These are phyloP conservation scores for Phacellophora camtschatica DNA, from an alignment of 30 jellyfish, hydroid and myxozoan genomes.

Conservation along the genomic window DNA sequence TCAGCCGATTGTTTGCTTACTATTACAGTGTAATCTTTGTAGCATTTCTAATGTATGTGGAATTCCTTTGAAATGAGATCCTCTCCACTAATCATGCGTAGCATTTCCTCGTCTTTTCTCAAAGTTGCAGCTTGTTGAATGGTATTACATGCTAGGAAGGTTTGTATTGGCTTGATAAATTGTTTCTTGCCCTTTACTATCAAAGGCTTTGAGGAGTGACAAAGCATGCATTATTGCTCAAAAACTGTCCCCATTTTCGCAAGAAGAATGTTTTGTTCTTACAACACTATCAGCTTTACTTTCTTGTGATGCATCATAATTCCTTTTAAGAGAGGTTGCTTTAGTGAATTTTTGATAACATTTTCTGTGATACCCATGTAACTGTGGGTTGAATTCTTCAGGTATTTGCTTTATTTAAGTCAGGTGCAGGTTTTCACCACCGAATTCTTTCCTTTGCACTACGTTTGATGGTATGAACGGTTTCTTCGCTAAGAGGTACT, in stretches of 20 bases:
- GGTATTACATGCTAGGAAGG: conserved; percentile 21
- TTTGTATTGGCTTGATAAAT: conserved; percentile 22
- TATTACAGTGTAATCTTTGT: conserved; percentile 12
- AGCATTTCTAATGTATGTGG: conserved; percentile 35
- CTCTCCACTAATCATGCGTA: conserved; percentile 23
- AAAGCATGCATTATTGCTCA: conserved; percentile 8
- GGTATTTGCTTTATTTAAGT: conserved; percentile 14
- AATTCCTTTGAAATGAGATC: conserved; percentile 20
- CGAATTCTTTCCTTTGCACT: conserved; percentile 21
- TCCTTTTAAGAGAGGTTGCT: conserved; percentile 16
- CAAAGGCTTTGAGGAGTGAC: background rate
- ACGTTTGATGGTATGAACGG: conserved; percentile 18
- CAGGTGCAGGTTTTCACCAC: conserved; percentile 24
- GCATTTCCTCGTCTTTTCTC: conserved; percentile 26
- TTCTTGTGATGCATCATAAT: conserved; percentile 10
- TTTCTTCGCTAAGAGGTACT: conserved; percentile 2
- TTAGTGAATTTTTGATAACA: conserved; percentile 9
- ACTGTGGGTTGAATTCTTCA: conserved; percentile 22
- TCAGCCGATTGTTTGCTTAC: conserved; percentile 15
- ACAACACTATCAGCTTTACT: background rate
- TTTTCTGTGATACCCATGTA: conserved; percentile 15
- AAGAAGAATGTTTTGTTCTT: conserved; percentile 20
- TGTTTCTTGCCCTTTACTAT: conserved; percentile 30
- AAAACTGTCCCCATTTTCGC: background rate
- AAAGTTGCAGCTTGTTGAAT: conserved; percentile 18